phyloP scores from a whole-genome alignment of 2,797 vertebrate genomes.

The Melanotaenia trifasciata region DNA sequence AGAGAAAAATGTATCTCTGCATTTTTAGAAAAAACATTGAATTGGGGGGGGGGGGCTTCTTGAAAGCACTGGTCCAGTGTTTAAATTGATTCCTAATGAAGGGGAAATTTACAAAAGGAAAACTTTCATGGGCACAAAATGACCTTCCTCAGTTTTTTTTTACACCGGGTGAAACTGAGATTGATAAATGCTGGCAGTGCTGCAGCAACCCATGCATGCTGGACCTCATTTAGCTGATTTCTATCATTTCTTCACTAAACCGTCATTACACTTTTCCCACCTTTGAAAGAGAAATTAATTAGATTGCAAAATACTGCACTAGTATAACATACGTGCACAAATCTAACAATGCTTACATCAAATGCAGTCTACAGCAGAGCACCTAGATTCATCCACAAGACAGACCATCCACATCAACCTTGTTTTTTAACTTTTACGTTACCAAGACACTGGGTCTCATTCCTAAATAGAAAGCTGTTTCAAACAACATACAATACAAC shows the following conservation, averaged over 20 bases:
- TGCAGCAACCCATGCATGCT: constrained; percentile 72
- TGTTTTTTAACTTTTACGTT: too few relatives aligned
- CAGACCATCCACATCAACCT: too few relatives aligned
- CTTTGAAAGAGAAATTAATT: constrained; percentile 50
- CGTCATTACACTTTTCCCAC: constrained; percentile 74
- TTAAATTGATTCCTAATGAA: constrained; percentile 84
- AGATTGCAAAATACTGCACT: not conserved
- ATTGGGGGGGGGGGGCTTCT: constrained; percentile 39
- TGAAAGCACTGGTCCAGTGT: constrained; percentile 77
- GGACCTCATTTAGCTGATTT: constrained; percentile 73
- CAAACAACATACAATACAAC: too few relatives aligned
- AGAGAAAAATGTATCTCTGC: too few relatives aligned
- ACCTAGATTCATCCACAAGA: not conserved
- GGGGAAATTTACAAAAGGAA: constrained; percentile 83
- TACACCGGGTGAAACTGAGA: constrained; percentile 75
- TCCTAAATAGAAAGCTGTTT: too few relatives aligned
- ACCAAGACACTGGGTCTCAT: too few relatives aligned
- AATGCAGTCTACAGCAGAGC: constrained; percentile 1
- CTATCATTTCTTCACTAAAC: constrained; percentile 78
- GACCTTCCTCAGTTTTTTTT: constrained; percentile 80
- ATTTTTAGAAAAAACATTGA: too few relatives aligned
- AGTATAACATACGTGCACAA: not conserved
- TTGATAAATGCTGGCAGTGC: constrained; percentile 81
- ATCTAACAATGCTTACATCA: not conserved
- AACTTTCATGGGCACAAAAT: constrained; percentile 85